Evolutionary conservation across 2,888 invertebrate species (phyloP), one percentile per base, ranked within the genome.

Genomic region (Osedax frankpressi): DNA sequence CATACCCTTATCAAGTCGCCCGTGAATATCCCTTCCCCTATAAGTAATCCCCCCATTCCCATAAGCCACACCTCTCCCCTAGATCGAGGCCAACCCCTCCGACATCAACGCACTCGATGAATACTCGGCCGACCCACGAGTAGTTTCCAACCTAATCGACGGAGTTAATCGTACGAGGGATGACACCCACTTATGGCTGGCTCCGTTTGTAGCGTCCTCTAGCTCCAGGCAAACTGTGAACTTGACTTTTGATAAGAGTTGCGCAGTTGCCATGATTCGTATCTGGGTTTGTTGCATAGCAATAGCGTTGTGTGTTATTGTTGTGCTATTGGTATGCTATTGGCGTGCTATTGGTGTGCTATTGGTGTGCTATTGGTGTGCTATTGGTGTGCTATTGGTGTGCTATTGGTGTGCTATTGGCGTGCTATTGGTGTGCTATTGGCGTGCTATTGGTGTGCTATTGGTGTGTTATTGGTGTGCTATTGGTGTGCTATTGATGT

Each of bases 121-220:
- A 79, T 89, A 89, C 68, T 86, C 87, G 73, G 87, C 88, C 77
- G 89, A 89, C 75, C 89, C 89, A 0, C 83, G 88, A 74, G 86
- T 89, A 19, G 87, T 89, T 0, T 85, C 86, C 71, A 90, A 89
- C 83, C 83, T 92, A 28, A 84, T 89, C 27, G 90, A 91, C 80
- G 90, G 90, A 0, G 87, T 89, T 2, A 89, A 90, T 80, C 85
- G 90, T 63, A 91, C 91, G 0, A 87, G 89, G 74, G 91, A 92
- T 81, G 91, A 91, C 83, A 87, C 88, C 60, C 91, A 91, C 84
- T 87, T 90, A 78, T 92, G 92, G 91, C 85, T 89, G 26, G 87
- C 89, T 27, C 89, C 90, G 1, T 89, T 88, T 78, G 44, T 44
- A 44, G 44, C 11, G 11, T 11, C 6, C 44, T 44, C 44, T 11